Conservation (phyloP, 2,797 vertebrate genomes). For the Eleutherodactylus coqui region DNA sequence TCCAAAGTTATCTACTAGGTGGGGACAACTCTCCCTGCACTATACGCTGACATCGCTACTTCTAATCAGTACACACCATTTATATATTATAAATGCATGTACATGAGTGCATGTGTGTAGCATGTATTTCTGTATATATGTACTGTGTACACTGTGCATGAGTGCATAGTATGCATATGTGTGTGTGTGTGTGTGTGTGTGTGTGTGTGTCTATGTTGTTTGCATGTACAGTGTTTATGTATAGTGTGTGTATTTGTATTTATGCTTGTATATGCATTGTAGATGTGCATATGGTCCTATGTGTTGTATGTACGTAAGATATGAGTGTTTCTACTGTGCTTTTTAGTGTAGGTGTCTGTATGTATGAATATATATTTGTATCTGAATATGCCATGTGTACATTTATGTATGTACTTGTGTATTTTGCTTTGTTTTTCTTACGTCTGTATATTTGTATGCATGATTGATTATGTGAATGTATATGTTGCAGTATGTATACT, state of each 20-base stretch:
- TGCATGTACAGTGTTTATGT: too few relatives aligned
- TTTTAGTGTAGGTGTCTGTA: neutral
- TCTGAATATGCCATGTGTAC: neutral
- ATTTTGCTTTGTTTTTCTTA: neutral
- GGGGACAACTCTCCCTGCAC: conserved; percentile 76
- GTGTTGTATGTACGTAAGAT: neutral
- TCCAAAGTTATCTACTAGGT: conserved; percentile 80
- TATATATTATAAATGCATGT: neutral
- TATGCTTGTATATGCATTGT: too few relatives aligned
- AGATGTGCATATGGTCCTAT: neutral
- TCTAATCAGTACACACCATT: neutral
- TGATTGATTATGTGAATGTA: neutral
- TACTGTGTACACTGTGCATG: neutral
- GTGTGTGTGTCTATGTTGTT: neutral
- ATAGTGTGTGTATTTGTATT: too few relatives aligned
- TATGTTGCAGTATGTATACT: neutral
- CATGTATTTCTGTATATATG: neutral
- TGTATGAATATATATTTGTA: neutral
- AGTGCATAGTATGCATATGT: neutral
- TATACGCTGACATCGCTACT: neutral
- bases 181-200: neutral
- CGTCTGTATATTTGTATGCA: neutral
- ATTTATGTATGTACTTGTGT: neutral
- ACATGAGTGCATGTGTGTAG: neutral
- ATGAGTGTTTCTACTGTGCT: too few relatives aligned